Base-by-base conservation (phyloP, 2,113 vertebrate genomes). In the Ctenodactylus gundi region DNA sequence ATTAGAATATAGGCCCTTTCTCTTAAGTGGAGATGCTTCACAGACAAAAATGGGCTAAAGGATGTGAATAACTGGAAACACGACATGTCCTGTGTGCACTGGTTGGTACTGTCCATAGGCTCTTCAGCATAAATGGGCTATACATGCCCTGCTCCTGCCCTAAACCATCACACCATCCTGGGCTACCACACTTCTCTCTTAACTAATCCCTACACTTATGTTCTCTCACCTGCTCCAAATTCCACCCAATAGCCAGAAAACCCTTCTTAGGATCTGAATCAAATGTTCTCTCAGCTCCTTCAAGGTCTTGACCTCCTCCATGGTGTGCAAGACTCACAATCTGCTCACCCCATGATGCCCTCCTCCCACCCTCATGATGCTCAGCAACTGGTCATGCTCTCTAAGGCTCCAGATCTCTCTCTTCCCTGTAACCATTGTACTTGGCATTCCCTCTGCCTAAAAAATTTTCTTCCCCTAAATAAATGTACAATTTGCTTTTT, bases 41-140 rank as follows among this genome's bases (percentile, higher is more conserved):
- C 41, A 90, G 36, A 90, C 34, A 90, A 91, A 75, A 91, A 88
- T 84, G 51, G 86, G 44, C 58, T 60, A 68, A 75, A 80, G 21
- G 64, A 78, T 18, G 3, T 21, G 20, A 83, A 58, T 29, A 51
- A 27, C 18, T 51, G 83, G 62, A 90, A 64, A 81, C 46, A 21
- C 39, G 39, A 41, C 84, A 84, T 15, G 34, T 34, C 34, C 27
- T 23, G 0, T 27, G 15, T 23, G 57, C 15, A 29, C 1, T 55
- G 23, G 77, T 12, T 6, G 25, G 65, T 57, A 51, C 62, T 18
- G 46, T 34, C 49, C 55, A 34, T 83, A 29, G 25, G 31, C 17
- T 34, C 60, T n/a, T 70, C 29, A 25, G 46, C 83, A 34, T 27
- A 78, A 51, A 34, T 7, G 31, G 62, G 44, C 34, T 36, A n/a